These are phyloP conservation scores for Gouania willdenowi DNA, from an alignment of 2,797 vertebrate genomes.

Conservation along the genomic window DNA sequence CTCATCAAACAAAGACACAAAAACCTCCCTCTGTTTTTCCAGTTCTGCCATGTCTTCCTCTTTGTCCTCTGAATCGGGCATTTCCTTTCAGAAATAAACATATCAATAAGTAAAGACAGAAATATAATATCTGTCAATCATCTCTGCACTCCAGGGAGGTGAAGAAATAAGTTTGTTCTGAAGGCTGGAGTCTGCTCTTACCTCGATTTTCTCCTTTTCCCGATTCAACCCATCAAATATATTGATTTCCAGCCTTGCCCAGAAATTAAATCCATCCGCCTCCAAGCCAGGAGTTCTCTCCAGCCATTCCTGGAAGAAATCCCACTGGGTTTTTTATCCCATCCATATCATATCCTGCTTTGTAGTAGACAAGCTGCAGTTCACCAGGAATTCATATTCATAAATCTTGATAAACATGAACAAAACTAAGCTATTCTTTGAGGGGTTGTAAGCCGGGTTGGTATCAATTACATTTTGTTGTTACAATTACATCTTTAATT, in stretches of 20 bases:
- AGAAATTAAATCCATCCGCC: slow-evolving; percentile 90
- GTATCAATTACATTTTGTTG: too few relatives aligned
- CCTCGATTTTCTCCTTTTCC: slow-evolving; percentile 83
- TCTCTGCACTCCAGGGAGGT: slow-evolving; percentile 2
- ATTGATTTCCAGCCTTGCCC: slow-evolving; percentile 87
- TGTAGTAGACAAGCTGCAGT: too few relatives aligned
- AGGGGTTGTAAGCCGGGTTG: too few relatives aligned
- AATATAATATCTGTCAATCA: slow-evolving; percentile 30
- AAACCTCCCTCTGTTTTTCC: slow-evolving; percentile 82
- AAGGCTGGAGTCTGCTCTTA: slow-evolving; percentile 50
- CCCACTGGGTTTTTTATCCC: not conserved
- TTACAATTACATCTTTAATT: too few relatives aligned
- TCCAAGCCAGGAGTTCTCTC: slow-evolving; percentile 95
- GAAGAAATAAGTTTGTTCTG: slow-evolving; percentile 9
- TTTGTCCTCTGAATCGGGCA: slow-evolving; percentile 83
- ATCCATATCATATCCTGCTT: too few relatives aligned
- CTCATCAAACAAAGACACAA: slow-evolving; percentile 89
- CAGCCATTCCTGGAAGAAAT: slow-evolving; percentile 85
- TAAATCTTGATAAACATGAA: too few relatives aligned
- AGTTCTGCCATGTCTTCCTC: slow-evolving; percentile 83
- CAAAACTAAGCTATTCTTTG: too few relatives aligned
- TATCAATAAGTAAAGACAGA: slow-evolving; percentile 2
- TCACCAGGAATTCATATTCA: too few relatives aligned
- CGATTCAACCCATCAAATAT: slow-evolving; percentile 81
- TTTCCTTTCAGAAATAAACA: slow-evolving; percentile 55